Evolutionary conservation across 2,113 vertebrate species (phyloP).

Genomic region (Microcebus tavaratra): DNA sequence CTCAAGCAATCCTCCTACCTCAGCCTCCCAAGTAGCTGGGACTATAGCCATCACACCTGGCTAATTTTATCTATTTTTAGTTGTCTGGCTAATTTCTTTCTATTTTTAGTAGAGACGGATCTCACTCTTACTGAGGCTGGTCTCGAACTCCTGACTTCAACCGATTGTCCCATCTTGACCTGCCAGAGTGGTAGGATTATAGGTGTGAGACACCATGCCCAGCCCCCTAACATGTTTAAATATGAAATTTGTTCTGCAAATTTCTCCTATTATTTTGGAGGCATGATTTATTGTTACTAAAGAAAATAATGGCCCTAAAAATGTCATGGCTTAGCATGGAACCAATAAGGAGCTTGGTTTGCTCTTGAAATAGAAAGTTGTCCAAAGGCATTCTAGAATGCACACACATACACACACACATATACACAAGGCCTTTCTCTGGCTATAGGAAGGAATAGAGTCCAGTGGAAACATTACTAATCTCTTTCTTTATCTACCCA

Average conservation of each 20-base stretch:
- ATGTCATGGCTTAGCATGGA: background rate
- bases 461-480: constrained; percentile 67
- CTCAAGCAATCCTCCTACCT: too few species aligned
- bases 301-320: constrained; percentile 2
- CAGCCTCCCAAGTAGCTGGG: too few species aligned
- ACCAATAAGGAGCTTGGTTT: background rate
- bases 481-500: constrained; percentile 64
- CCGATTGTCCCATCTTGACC: too few species aligned
- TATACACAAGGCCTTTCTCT: background rate
- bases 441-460: constrained; percentile 63
- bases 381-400: constrained; percentile 13
- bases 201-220: too few species aligned
- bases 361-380: constrained; percentile 9
- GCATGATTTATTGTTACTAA: background rate
- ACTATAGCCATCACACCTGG: too few species aligned
- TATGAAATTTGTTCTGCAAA: constrained; percentile 20
- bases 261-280: constrained; percentile 45
- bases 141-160: too few species aligned
- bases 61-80: too few species aligned
- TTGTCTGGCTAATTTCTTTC: too few species aligned
- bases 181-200: too few species aligned
- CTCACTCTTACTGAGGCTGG: too few species aligned
- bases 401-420: background rate
- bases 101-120: too few species aligned
- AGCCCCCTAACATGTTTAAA: constrained; percentile 20